These are phyloP conservation scores for Megaceryle alcyon DNA, from an alignment of 2,797 vertebrate species.

Conservation along the genomic window DNA sequence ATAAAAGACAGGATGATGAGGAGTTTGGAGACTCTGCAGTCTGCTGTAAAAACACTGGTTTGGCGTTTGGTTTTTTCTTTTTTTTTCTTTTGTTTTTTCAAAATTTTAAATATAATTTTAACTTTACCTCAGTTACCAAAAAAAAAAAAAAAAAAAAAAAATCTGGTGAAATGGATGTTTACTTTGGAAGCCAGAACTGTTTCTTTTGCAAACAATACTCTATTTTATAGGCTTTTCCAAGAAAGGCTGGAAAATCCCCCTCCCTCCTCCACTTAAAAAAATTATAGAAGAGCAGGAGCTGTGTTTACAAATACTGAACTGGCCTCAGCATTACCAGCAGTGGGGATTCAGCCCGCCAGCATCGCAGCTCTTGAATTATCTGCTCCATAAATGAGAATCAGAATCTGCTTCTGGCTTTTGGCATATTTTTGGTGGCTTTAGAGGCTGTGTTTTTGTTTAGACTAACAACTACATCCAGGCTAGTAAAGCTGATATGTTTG, in stretches of 20 bases:
- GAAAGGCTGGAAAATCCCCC: not conserved
- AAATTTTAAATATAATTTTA: not conserved
- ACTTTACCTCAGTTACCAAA: not conserved
- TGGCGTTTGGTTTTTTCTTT: not conserved
- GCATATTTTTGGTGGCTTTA: not conserved
- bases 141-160: not conserved
- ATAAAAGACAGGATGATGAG: not conserved
- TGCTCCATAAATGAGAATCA: conserved; percentile 3
- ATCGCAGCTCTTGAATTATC: not conserved
- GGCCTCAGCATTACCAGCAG: not conserved
- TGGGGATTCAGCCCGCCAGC: not conserved
- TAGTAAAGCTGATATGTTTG: not conserved
- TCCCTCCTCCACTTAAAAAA: not conserved
- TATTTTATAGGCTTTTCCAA: not conserved
- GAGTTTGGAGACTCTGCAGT: not conserved
- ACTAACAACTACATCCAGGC: not conserved
- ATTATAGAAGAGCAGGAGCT: not conserved
- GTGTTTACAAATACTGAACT: not conserved
- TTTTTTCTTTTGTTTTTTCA: not conserved
- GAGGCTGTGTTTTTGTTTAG: conserved; percentile 26
- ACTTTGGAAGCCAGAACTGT: not conserved
- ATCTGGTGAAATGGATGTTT: not conserved
- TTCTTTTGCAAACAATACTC: not conserved
- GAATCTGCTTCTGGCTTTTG: not conserved
- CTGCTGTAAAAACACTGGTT: not conserved